A percentile compares a stretch with the other conserved stretches of the same genome.
These are phyloP conservation scores for Dynastes maya DNA, from an alignment of 2,888 invertebrate genomes.

Conservation along the genomic window DNA sequence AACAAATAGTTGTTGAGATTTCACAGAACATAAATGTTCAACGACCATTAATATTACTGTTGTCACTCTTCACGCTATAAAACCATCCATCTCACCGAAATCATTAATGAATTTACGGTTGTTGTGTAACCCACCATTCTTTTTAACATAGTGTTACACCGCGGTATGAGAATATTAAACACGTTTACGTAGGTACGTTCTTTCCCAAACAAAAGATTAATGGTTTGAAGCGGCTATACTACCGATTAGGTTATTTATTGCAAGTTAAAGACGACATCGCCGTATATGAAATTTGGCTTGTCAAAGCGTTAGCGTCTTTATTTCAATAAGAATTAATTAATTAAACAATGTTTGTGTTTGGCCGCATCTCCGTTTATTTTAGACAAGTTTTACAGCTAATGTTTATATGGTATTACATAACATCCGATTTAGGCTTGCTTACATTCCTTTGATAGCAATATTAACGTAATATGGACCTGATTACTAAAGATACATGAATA, in stretches of 20 bases:
- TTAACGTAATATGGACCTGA: no score
- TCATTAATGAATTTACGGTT: conserved; percentile 37
- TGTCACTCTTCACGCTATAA: conserved; percentile 33
- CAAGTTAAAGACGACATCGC: not conserved
- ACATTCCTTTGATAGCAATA: no score
- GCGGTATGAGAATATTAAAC: conserved; percentile 16
- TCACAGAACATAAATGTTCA: conserved; percentile 26
- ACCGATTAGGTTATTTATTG: not conserved
- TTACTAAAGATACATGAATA: no score
- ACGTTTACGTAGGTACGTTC: conserved; percentile 2
- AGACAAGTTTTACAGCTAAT: not conserved
- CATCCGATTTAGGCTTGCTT: no score
- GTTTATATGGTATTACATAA: no score
- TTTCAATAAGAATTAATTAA: not conserved
- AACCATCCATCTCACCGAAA: conserved; percentile 38
- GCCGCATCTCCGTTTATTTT: not conserved
- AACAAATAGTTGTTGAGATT: conserved; percentile 33
- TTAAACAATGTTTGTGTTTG: not conserved
- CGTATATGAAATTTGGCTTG: not conserved
- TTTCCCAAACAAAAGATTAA: conserved; percentile 29
- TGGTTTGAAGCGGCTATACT: not conserved
- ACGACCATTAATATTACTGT: conserved; percentile 37
- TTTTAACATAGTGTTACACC: conserved; percentile 21
- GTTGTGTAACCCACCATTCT: conserved; percentile 31
- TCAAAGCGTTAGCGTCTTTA: conserved; percentile 8